phyloP scores from a whole-genome alignment of 2,888 invertebrate species.

The Ernsta delagoae region DNA sequence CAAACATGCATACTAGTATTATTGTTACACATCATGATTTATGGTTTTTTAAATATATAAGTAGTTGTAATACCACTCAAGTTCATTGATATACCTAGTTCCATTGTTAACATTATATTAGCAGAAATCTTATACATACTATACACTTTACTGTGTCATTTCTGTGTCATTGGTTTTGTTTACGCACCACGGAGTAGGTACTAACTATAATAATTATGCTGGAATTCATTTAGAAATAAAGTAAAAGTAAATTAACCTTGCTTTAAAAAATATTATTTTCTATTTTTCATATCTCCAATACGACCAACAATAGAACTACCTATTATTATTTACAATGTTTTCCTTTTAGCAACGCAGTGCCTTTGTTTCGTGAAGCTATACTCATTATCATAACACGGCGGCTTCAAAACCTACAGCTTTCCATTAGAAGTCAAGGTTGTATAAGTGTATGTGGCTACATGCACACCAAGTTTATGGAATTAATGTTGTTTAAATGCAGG shows the following conservation, averaged over 20 bases:
- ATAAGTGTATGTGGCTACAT: slow-evolving; percentile 26
- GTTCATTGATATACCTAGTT: too few relatives aligned
- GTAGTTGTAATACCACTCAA: too few relatives aligned
- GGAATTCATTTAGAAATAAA: too few relatives aligned
- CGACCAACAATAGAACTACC: neutral
- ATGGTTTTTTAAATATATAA: too few relatives aligned
- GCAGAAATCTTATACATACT: too few relatives aligned
- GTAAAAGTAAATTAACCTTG: neutral
- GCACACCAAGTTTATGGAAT: slow-evolving; percentile 24
- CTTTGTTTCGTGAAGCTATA: slow-evolving; percentile 34
- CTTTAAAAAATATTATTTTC: neutral
- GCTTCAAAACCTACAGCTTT: slow-evolving; percentile 33
- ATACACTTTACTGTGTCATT: too few relatives aligned
- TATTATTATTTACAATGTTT: slow-evolving; percentile 20
- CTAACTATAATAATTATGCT: too few relatives aligned
- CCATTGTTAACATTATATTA: too few relatives aligned
- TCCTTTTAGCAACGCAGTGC: slow-evolving; percentile 30
- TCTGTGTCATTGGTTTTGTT: too few relatives aligned
- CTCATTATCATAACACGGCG: slow-evolving; percentile 36
- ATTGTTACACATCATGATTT: too few relatives aligned
- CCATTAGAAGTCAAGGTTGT: slow-evolving; percentile 36
- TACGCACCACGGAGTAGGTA: too few relatives aligned
- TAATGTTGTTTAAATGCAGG: slow-evolving; percentile 7
- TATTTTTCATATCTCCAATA: neutral
- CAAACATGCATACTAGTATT: too few relatives aligned